A percentile compares a stretch with the other conserved stretches of the same genome.
Conservation (phyloP, 2,113 vertebrate species). For the Callorhinus ursinus region DNA sequence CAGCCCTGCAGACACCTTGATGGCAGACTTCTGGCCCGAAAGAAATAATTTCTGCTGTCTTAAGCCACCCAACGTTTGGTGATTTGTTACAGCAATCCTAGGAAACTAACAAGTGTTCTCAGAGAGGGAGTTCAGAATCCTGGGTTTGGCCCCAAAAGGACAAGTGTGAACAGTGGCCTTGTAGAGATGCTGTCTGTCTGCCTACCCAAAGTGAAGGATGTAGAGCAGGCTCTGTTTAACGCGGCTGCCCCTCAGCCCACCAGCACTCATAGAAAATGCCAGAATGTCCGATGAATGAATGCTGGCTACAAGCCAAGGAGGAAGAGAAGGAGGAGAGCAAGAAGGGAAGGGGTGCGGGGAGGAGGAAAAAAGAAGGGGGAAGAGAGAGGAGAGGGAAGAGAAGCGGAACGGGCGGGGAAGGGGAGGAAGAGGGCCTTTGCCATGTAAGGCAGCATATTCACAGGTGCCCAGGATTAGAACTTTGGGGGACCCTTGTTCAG, state of each 20-base stretch:
- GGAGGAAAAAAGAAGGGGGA: too few relatives aligned
- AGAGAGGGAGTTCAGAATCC: neutral
- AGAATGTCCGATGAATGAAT: neutral
- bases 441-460: neutral
- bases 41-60: neutral
- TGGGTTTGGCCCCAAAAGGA: neutral
- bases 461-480: neutral
- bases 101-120: neutral
- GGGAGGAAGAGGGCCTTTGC: neutral
- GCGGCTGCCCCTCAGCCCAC: fast-evolving
- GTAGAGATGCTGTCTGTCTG: neutral
- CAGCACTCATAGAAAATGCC: neutral
- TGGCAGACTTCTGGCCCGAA: neutral
- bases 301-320: neutral
- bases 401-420: fast-evolving
- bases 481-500: neutral
- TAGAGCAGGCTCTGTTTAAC: too few relatives aligned
- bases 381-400: fast-evolving
- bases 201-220: neutral
- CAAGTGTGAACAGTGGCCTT: neutral
- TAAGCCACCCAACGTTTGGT: neutral
- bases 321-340: neutral
- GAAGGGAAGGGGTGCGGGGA: fast-evolving
- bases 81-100: neutral
- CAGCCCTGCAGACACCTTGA: neutral